Conservation (phyloP, 2,113 vertebrate species). For the Lagopus muta region DNA sequence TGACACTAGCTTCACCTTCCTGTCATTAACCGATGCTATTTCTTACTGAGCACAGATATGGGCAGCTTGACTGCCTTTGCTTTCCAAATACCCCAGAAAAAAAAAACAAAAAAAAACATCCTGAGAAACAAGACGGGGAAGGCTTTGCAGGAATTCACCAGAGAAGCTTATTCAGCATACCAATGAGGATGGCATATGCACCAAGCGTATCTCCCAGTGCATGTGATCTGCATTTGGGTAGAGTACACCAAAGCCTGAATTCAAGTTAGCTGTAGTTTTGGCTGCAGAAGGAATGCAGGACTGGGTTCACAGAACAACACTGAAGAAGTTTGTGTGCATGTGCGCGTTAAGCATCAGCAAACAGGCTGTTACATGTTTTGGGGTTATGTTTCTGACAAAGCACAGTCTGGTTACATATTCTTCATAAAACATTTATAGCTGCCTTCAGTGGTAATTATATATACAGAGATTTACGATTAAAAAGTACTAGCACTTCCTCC, state of each 20-base stretch:
- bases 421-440: constrained; percentile 76
- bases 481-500: constrained; percentile 69
- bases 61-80: fast-evolving
- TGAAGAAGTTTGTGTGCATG: constrained; percentile 57
- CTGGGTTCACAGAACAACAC: constrained; percentile 35
- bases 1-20: neutral
- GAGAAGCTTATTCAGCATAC: neutral
- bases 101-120: neutral
- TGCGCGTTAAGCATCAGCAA: constrained; percentile 59
- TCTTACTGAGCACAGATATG: neutral
- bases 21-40: neutral
- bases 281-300: constrained; percentile 59
- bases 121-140: fast-evolving
- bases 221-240: constrained; percentile 22
- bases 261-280: neutral
- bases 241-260: neutral
- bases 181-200: neutral
- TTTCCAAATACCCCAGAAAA: too few species aligned
- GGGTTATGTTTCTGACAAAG: constrained; percentile 73
- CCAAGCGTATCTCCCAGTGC: neutral
- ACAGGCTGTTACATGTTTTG: constrained; percentile 63
- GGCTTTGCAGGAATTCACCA: neutral
- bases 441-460: constrained; percentile 75
- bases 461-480: constrained; percentile 77
- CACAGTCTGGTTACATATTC: constrained; percentile 67